Evolutionary conservation across 2,888 invertebrate genomes (phyloP), one percentile per base, ranked within the genome.

Genomic region (Acleris holmiana): DNA sequence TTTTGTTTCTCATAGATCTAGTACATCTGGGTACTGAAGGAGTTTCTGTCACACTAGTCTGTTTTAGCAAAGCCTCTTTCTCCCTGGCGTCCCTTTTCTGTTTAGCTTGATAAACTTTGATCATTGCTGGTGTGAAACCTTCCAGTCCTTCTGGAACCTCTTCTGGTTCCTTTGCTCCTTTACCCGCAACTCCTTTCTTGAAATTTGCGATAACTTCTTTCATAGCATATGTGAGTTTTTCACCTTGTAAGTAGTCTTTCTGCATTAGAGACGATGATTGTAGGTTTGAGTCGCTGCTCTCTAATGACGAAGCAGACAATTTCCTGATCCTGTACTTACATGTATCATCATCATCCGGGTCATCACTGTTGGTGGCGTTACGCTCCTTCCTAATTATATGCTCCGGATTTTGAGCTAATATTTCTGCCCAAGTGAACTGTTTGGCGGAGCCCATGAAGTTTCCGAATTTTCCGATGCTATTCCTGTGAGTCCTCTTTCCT

Each of bases 171-270:
- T 85, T 89, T 15, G 51, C n/a, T 5, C 62, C 56, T 77, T 85
- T 86, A 0, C 87, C 86, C 0, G 84, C 65, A 19, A 84, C 77
- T 77, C 93, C 94, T 64, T 94, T 95, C 71, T 93, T 94, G 73
- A 94, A 94, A 75, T 91, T 94, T 46, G 94, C 93, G 61, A 95
- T 85, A 0, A 96, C 94, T 70, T 94, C 94, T 68, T 94, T 88
- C 96, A 96, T 96, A 1, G 95, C 95, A 53, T 94, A 94, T 1
- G 96, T 96, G 0, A 96, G 96, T 74, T 94, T 94, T 62, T 93
- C 71, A n/a, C 81, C 80, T 57, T 85, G 80, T 56, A 94, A 80
- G 72, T 85, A 94, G 78, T 85, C 93, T 80, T 83, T 89, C 71
- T 87, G 92, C 69, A 86, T 76, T 29, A 88, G 71, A 0, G 85